Base-by-base conservation (phyloP, 2,888 invertebrate genomes). In the Amblyjoppa proteus region DNA sequence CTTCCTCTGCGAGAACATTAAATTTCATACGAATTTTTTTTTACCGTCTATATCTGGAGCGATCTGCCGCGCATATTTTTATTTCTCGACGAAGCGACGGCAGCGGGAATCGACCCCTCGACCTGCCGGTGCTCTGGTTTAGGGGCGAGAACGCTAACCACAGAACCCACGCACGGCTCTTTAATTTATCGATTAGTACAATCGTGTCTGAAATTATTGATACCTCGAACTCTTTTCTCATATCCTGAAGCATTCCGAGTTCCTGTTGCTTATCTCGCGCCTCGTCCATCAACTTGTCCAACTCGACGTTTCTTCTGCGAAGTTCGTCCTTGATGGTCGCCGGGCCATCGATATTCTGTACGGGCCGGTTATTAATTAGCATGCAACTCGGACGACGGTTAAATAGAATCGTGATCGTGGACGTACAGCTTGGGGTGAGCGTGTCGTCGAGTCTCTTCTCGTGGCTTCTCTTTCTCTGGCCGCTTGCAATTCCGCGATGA, bases 401-500 rank as follows among this genome's bases (percentile, higher is more conserved):
- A 38, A 66, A 28, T 61, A 11, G 20, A 6, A 64, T 28, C 41
- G 25, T 73, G 45, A 31, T 4, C 20, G 20, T 20, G 34, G 11
- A 68, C 11, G 28, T 58, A 84, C 81, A 64, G n/a, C 13, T n/a
- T 69, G 58, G 7, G 51, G 3, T 20, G 61, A 9, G n/a, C 16
- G 78, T 34, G 68, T 53, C 11, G 49, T 31, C 4, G 81, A 79
- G 28, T 75, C 74, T 3, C 25, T 70, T 83, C 64, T 70, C 66
- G 11, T 16, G 68, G 71, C 34, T 74, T 71, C 81, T 53, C 80
- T 88, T 69, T 92, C 89, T 83, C 88, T 85, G 34, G 85, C 34
- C 34, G 74, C 9, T 51, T 90, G 87, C 28, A 91, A 13, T 87
- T 90, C 85, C 4, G 83, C 80, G n/a, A 87, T 87, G 9, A 90